Percentiles rank a stretch among this genome's conserved stretches.
phyloP scores from a whole-genome alignment of 1,140 invertebrate genomes.

The Drosophila tani region DNA sequence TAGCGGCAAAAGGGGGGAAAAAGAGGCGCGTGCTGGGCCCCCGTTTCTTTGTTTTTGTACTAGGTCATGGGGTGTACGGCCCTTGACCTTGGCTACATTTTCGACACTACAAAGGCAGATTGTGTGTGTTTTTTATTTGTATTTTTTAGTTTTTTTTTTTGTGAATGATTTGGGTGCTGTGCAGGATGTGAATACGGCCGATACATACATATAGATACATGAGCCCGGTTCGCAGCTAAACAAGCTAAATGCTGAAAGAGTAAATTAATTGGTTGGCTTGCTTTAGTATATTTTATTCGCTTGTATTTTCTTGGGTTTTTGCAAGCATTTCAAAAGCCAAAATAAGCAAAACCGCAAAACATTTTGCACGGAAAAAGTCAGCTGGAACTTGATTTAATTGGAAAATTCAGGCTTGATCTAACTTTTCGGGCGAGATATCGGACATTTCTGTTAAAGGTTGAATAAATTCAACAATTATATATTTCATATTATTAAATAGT shows the following conservation, averaged over 20 bases:
- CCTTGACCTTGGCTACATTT: constrained; percentile 69
- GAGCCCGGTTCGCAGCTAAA: constrained; percentile 38
- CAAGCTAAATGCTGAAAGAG: constrained; percentile 60
- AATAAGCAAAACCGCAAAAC: constrained; percentile 3
- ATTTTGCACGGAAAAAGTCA: not conserved
- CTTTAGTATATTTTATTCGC: not conserved
- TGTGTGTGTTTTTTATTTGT: constrained; percentile 15
- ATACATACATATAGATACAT: constrained; percentile 81
- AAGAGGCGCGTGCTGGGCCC: constrained; percentile 45
- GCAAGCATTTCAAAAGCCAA: constrained; percentile 5
- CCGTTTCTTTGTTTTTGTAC: constrained; percentile 41
- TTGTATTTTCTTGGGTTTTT: not conserved
- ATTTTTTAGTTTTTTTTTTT: constrained; percentile 8
- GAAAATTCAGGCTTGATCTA: not conserved
- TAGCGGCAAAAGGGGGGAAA: not conserved
- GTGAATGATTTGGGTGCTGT: constrained; percentile 42
- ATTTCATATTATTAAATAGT: too few relatives aligned
- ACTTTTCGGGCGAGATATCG: not conserved
- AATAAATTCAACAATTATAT: not conserved
- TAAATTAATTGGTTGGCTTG: constrained; percentile 13
- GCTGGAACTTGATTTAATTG: constrained; percentile 5
- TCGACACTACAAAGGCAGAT: constrained; percentile 1
- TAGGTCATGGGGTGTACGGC: constrained; percentile 63
- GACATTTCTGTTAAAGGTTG: not conserved
- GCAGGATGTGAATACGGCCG: constrained; percentile 16